These are phyloP conservation scores for Theristicus caerulescens DNA, from an alignment of 2,113 vertebrate species.

Conservation along the genomic window DNA sequence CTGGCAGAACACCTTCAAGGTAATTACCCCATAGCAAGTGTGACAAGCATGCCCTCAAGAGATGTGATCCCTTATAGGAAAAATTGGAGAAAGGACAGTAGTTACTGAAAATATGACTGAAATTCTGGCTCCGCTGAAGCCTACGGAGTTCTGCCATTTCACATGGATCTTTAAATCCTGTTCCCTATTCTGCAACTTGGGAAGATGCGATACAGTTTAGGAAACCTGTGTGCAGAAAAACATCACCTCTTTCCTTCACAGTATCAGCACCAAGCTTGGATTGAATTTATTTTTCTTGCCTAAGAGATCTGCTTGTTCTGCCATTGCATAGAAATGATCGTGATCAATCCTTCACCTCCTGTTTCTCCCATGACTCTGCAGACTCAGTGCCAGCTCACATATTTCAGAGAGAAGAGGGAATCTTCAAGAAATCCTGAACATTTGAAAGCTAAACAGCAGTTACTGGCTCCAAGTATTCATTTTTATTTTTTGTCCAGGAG, in stretches of 20 bases:
- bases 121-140: not conserved
- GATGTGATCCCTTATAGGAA: not conserved
- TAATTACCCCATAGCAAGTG: not conserved
- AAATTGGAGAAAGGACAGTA: not conserved
- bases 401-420: not conserved
- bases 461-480: not conserved
- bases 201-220: not conserved
- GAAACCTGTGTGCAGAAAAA: not conserved
- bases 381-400: not conserved
- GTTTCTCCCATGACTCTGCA: not conserved
- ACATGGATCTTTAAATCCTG: not conserved
- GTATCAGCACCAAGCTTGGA: not conserved
- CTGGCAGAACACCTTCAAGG: conserved; percentile 37
- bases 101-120: not conserved
- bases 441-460: not conserved
- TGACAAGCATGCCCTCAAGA: not conserved
- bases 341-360: not conserved
- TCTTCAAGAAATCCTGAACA: not conserved
- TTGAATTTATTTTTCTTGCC: no score
- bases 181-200: not conserved
- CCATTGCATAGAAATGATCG: fast-evolving
- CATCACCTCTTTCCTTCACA: not conserved
- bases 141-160: not conserved
- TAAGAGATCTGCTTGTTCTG: not conserved
- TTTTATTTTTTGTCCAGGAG: not conserved